Conservation (phyloP, 2,113 vertebrate species). For the Equus przewalskii region DNA sequence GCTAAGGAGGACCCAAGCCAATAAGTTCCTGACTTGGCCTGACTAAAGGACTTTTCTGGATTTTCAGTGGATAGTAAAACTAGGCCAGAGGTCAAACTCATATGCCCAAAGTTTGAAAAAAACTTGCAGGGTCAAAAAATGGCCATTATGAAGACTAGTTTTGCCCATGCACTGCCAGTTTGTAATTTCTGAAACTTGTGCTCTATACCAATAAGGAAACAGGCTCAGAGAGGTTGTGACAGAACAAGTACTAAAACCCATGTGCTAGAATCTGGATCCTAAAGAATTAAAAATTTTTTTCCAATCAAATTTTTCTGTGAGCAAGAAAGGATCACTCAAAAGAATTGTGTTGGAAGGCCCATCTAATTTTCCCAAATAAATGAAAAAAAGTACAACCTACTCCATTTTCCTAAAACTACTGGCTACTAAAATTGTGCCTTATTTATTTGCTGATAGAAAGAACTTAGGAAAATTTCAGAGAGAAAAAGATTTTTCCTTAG, state of each 20-base stretch:
- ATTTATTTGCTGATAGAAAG: slow-evolving; percentile 55
- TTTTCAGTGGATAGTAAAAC: not conserved
- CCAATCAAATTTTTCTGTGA: not conserved
- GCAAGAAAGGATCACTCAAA: not conserved
- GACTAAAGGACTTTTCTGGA: not conserved
- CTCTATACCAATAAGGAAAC: not conserved
- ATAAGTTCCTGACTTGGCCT: not conserved
- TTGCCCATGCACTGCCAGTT: not conserved
- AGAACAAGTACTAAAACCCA: not conserved
- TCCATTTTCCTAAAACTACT: not conserved
- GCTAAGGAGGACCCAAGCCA: not conserved
- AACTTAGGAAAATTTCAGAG: slow-evolving; percentile 33
- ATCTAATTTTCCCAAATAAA: slow-evolving; percentile 19
- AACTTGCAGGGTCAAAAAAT: not conserved
- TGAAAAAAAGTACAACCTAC: not conserved
- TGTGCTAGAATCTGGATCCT: not conserved
- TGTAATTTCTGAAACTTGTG: not conserved
- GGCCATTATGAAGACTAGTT: not conserved
- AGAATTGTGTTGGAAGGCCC: not conserved
- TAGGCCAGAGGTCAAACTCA: not conserved
- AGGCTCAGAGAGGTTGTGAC: not conserved
- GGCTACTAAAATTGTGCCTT: not conserved
- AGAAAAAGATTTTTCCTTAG: slow-evolving; percentile 46
- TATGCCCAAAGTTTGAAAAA: not conserved
- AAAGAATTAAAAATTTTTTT: not conserved